Evolutionary conservation across 1,140 invertebrate species (phyloP), one percentile per base, ranked within the genome.

Genomic region (Diplogasteroides magnus): DNA sequence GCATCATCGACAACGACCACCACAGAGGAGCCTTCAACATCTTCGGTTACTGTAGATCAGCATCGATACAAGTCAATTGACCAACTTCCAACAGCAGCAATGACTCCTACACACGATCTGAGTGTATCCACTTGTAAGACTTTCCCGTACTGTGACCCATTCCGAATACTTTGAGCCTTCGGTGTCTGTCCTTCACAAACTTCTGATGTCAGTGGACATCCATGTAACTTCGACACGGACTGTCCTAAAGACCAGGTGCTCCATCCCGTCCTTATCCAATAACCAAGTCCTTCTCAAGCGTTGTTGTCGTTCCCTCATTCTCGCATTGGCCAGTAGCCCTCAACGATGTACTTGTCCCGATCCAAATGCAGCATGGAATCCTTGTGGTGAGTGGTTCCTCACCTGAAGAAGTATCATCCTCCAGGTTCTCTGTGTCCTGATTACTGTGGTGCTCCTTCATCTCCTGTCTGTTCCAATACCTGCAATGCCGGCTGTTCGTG

Each of bases 401-500:
- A 48, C 37, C 37, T 48, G 6, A 11, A 11, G 37, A 48, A 19
- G 37, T 19, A 11, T 48, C 37, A 11, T 48, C 37, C 19, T 48
- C 19, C 37, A 48, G 37, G 37, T 48, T 48, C 64, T 23, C 27
- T 68, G 2, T 72, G 70, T 32, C 70, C 70, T 14, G 70, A 72
- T 19, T 72, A 72, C 25, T 72, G 70, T 63, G 64, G 64, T 14
- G 60, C 66, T 14, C 70, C 64, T 6, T 67, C 70, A 1, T 27
- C 67, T 68, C 70, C 70, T 19, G 70, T 72, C 2, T 72, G 70
- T 27, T 67, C 70, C 2, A 29, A 25, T 15, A 72, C 70, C 0
- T 72, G 70, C 28, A 72, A 68, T 48, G 48, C 64, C 13, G 70
- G 70, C n/a, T 72, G 70, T 55, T 48, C 66, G 14, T 72, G 70